Evolutionary conservation across 2,797 vertebrate genomes (phyloP), one percentile per base, ranked within the genome.

Genomic region (Neomorphus geoffroyi): DNA sequence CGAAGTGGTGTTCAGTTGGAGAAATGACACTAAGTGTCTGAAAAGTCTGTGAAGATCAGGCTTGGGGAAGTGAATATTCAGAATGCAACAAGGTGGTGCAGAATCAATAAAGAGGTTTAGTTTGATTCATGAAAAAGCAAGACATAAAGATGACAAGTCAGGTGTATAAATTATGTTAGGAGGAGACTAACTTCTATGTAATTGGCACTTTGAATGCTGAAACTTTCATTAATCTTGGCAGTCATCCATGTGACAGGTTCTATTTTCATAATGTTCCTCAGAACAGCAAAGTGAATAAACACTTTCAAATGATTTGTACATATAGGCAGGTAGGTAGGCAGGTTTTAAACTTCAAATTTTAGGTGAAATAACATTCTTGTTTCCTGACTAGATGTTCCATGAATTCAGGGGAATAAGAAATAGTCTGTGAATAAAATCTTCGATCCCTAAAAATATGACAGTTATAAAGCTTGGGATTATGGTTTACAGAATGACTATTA

Each of bases 191-290:
- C 41, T 89, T 85, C 32, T 64, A 13, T 56, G 54, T 66, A 95
- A 89, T 56, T 66, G 61, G 18, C 19, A 41, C 22, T 67, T 48
- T 86, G 30, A 23, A 33, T 64, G 14, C 21, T n/a, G 1, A 4
- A 85, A 73, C 10, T 87, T 91, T 57, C 54, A 83, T 82, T 89
- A 78, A 79, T 95, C 46, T 84, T 93, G 51, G 17, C 32, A 73
- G 18, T 41, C 17, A 41, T 45, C 26, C 37, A 21, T 19, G 30
- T 4, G 6, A 62, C 56, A 66, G 5, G 24, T 48, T 88, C 43
- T 48, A 8, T 91, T 96, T 83, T 79, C 43, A 75, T 33, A 69
- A 6, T 17, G 46, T 75, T 91, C 53, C 30, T 87, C 61, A 88
- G 58, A 82, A 64, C 13, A 90, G 11, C 7, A 90, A 91, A 86